Percentiles rank a stretch among this genome's conserved stretches.
Evolutionary conservation across 2,888 invertebrate species (phyloP).

Genomic region (Ischnura elegans): DNA sequence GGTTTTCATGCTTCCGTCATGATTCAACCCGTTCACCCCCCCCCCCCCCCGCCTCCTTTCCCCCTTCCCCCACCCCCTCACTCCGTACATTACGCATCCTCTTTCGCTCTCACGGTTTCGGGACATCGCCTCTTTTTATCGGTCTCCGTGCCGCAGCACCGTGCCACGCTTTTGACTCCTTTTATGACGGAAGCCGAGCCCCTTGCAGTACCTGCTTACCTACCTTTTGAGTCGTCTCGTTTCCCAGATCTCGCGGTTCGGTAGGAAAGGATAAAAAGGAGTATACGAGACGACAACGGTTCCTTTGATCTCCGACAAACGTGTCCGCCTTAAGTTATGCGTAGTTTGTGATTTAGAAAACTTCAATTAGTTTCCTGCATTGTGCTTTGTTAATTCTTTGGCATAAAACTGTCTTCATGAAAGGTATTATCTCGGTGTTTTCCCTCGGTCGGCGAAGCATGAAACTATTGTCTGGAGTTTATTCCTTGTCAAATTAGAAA

Average conservation of each 20-base stretch:
- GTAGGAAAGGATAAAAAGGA: neutral
- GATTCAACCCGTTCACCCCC: neutral
- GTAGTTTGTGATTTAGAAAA: neutral
- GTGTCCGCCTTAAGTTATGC: neutral
- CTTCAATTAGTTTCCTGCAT: neutral
- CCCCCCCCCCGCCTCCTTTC: neutral
- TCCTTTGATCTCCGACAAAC: neutral
- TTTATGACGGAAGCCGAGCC: conserved; percentile 8
- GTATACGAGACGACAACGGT: neutral
- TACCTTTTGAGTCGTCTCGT: conserved; percentile 30
- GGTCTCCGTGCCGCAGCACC: conserved; percentile 21
- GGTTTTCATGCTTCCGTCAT: neutral
- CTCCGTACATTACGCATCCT: neutral
- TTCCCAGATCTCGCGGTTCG: neutral
- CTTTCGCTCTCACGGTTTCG: neutral
- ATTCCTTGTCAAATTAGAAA: no score
- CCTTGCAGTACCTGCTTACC: no score
- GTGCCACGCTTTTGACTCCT: conserved; percentile 10
- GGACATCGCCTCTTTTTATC: conserved; percentile 20
- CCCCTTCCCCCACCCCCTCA: neutral
- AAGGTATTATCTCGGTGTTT: no score
- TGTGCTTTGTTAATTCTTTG: neutral
- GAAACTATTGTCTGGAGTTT: no score
- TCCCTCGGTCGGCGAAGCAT: no score
- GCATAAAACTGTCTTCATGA: neutral